These are phyloP conservation scores for Corydoras maculifer DNA, from an alignment of 2,113 vertebrate genomes.

Conservation along the genomic window DNA sequence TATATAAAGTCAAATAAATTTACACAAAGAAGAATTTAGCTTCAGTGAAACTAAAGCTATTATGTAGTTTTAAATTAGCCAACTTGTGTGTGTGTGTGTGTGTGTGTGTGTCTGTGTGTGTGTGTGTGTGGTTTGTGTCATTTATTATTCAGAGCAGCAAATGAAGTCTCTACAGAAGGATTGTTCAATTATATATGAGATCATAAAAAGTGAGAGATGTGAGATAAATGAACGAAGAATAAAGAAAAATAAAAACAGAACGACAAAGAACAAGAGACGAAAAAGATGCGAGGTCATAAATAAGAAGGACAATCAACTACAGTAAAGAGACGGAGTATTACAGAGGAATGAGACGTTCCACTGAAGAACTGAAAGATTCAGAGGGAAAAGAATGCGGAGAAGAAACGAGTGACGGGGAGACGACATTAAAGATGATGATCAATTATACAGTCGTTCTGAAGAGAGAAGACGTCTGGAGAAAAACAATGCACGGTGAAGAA, in stretches of 20 bases:
- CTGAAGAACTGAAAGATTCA: neutral
- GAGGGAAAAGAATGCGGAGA: too few relatives aligned
- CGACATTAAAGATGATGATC: too few relatives aligned
- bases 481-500: neutral
- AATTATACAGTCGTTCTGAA: neutral
- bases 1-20: too few relatives aligned
- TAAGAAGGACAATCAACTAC: neutral
- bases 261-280: neutral
- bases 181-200: conserved; percentile 70
- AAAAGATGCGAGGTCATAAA: neutral
- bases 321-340: too few relatives aligned
- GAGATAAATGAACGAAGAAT: conserved; percentile 37
- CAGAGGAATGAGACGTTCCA: too few relatives aligned
- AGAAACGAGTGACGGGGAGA: neutral
- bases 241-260: neutral
- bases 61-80: conserved; percentile 8
- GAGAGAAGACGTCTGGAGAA: neutral
- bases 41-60: too few relatives aligned
- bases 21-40: too few relatives aligned
- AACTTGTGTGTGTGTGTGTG: conserved; percentile 45
- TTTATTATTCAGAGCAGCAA: conserved; percentile 68
- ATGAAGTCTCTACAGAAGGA: conserved; percentile 68
- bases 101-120: conserved; percentile 16
- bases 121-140: conserved; percentile 50
- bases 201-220: conserved; percentile 47